Conservation (phyloP, 2,797 vertebrate species). For the Pipistrellus pipistrellus region DNA sequence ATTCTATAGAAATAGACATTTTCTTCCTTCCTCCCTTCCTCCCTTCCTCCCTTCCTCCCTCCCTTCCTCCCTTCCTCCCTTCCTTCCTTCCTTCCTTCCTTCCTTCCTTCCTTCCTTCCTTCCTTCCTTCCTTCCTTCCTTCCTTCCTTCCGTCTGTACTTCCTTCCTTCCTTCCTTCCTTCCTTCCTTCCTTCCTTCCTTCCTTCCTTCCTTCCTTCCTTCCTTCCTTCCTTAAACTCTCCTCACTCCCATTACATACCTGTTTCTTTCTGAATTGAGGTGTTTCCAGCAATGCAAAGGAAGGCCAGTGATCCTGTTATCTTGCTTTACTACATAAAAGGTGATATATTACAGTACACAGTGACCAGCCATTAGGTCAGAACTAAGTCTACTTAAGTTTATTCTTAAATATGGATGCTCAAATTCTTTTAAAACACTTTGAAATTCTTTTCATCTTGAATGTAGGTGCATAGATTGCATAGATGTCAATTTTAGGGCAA, state of each 20-base stretch:
- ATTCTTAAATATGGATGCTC: slow-evolving; percentile 39
- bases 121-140: no score
- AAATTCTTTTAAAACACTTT: slow-evolving; percentile 58
- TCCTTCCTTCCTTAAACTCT: background rate
- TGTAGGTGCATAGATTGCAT: slow-evolving; percentile 22
- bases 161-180: no score
- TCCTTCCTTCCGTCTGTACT: no score
- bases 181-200: no score
- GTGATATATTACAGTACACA: slow-evolving; percentile 24
- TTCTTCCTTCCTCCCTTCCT: background rate
- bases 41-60: no score
- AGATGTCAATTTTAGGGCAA: slow-evolving; percentile 61
- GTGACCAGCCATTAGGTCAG: slow-evolving; percentile 36
- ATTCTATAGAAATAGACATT: slow-evolving; percentile 36
- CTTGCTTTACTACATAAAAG: slow-evolving; percentile 61
- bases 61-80: no score
- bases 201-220: no score
- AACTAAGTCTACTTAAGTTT: slow-evolving; percentile 59
- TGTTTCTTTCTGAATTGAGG: slow-evolving; percentile 28
- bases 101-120: no score
- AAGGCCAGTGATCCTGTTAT: slow-evolving; percentile 26
- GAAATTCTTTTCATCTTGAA: slow-evolving; percentile 60
- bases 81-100: no score
- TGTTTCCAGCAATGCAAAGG: slow-evolving; percentile 9
- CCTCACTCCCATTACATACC: background rate